phyloP scores from a whole-genome alignment of 2,888 invertebrate genomes.

The Cerastis leucographa region DNA sequence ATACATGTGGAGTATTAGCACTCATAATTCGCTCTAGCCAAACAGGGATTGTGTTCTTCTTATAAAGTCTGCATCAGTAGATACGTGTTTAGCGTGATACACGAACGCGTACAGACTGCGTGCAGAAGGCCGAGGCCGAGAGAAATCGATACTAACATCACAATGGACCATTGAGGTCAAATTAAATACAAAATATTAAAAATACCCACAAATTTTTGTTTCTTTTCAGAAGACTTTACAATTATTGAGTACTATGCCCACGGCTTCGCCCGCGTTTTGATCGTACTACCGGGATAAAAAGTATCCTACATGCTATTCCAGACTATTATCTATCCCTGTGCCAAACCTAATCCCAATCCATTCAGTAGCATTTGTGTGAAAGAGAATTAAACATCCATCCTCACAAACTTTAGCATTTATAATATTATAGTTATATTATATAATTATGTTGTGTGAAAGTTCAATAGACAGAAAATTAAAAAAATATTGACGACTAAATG shows the following conservation, averaged over 20 bases:
- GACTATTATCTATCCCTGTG: no score
- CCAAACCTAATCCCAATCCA: no score
- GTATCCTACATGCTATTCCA: no score
- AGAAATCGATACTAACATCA: slow-evolving; percentile 83
- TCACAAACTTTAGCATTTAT: no score
- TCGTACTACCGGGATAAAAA: no score
- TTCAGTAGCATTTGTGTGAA: no score
- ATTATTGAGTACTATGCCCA: slow-evolving; percentile 1
- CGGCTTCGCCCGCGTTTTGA: no score
- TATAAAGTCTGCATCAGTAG: slow-evolving; percentile 16
- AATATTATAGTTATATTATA: no score
- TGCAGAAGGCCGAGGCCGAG: slow-evolving; percentile 84
- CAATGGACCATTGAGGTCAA: slow-evolving; percentile 56
- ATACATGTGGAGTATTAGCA: background rate
- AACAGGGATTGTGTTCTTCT: slow-evolving; percentile 6
- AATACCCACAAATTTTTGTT: background rate
- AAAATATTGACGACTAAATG: background rate
- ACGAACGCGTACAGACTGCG: slow-evolving; percentile 76
- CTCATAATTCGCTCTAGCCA: background rate
- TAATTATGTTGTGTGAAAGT: background rate
- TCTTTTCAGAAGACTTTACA: background rate
- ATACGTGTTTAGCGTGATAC: slow-evolving; percentile 72
- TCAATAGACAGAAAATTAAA: background rate
- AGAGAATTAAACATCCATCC: no score
- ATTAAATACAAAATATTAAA: slow-evolving; percentile 36